A percentile compares a stretch with the other conserved stretches of the same genome.
phyloP scores from a whole-genome alignment of 2,888 invertebrate genomes.

The Troilus luridus region DNA sequence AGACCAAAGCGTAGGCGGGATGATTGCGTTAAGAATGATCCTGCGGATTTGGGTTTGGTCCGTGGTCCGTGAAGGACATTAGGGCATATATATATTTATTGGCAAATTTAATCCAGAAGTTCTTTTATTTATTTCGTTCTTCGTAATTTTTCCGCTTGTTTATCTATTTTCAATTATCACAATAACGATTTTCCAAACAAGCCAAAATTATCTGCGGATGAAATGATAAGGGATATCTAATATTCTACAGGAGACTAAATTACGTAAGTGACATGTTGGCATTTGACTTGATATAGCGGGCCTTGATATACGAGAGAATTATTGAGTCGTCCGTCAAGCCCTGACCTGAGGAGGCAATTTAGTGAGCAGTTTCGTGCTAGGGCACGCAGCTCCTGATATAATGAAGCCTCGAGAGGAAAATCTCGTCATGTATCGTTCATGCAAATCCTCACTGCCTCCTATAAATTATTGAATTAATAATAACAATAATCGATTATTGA shows the following conservation, averaged over 20 bases:
- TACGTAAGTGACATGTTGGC: not conserved
- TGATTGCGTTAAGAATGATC: too few species aligned
- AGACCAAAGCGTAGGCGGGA: too few species aligned
- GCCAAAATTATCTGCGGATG: not conserved
- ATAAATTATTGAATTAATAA: not conserved
- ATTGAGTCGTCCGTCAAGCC: slow-evolving; percentile 18
- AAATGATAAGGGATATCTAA: not conserved
- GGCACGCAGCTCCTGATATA: not conserved
- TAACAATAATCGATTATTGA: not conserved
- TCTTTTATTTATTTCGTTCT: too few species aligned
- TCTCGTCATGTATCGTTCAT: slow-evolving; percentile 15
- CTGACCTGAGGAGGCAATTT: not conserved
- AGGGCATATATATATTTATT: too few species aligned
- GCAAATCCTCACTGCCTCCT: not conserved
- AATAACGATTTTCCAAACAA: not conserved
- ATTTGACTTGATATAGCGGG: slow-evolving; percentile 15
- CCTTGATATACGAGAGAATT: not conserved
- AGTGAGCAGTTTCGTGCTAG: not conserved
- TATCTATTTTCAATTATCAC: too few species aligned
- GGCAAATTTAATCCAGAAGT: too few species aligned
- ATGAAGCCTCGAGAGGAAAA: not conserved
- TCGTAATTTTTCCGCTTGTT: too few species aligned
- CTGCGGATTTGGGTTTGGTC: too few species aligned
- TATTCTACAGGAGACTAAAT: not conserved
- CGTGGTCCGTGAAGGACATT: too few species aligned